Evolutionary conservation across 2,888 invertebrate genomes (phyloP).

Genomic region (Apoda limacodes): DNA sequence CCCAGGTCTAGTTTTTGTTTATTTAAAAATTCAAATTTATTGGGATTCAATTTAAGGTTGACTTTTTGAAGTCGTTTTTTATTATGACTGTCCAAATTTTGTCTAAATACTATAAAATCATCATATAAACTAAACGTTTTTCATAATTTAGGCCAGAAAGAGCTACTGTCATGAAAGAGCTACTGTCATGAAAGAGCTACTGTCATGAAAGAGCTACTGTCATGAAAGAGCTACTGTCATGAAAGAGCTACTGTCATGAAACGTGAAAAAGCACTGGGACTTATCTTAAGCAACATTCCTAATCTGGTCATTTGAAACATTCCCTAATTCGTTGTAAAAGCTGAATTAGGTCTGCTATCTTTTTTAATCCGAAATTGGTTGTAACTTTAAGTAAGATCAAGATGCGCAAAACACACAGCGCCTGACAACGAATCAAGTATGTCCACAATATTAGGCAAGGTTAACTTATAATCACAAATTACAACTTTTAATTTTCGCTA

Average conservation of each 20-base stretch:
- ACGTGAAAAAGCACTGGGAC: conserved; percentile 8
- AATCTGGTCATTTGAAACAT: conserved; percentile 10
- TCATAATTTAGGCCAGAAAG: conserved; percentile 13
- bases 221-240: too few species aligned
- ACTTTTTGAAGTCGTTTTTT: conserved; percentile 9
- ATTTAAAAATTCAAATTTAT: conserved; percentile 9
- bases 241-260: too few species aligned
- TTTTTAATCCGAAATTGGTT: conserved; percentile 3
- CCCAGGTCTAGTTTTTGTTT: conserved; percentile 11
- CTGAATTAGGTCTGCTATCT: conserved; percentile 6
- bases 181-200: too few species aligned
- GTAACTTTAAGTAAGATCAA: conserved; percentile 7
- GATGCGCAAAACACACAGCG: conserved; percentile 10
- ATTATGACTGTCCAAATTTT: conserved; percentile 5
- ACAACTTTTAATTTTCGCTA: too few species aligned
- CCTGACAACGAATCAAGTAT: conserved; percentile 11
- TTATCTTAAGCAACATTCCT: conserved; percentile 13
- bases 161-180: too few species aligned
- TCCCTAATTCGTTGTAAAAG: conserved; percentile 4
- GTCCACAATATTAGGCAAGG: conserved; percentile 7
- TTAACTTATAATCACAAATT: conserved; percentile 12
- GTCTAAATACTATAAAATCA: conserved; percentile 5
- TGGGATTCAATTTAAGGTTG: conserved; percentile 9
- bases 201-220: too few species aligned
- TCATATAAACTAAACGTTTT: conserved; percentile 9